phyloP scores from a whole-genome alignment of 1,140 invertebrate genomes.

The Drosophila erecta region DNA sequence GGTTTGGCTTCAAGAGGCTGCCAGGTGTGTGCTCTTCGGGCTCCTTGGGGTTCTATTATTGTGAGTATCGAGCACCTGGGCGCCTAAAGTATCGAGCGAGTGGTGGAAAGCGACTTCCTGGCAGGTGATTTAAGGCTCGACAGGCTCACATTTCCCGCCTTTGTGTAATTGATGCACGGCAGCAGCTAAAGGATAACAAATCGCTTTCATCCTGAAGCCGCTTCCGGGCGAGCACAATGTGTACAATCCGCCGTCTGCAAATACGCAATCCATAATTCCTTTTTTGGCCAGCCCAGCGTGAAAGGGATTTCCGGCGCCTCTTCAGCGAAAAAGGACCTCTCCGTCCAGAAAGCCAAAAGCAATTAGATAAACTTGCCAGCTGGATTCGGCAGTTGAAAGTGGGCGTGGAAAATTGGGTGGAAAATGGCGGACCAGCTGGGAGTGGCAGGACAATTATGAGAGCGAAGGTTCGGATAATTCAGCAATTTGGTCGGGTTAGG shows the following conservation, averaged over 20 bases:
- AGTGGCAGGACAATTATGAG: slow-evolving; percentile 50
- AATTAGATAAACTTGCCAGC: slow-evolving; percentile 75
- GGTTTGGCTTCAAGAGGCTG: slow-evolving; percentile 14
- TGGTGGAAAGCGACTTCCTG: slow-evolving; percentile 45
- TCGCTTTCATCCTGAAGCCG: slow-evolving; percentile 63
- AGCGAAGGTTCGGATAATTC: slow-evolving; percentile 34
- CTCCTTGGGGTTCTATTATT: slow-evolving; percentile 72
- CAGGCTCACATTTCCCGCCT: slow-evolving; percentile 53
- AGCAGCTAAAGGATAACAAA: slow-evolving; percentile 65
- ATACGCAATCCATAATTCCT: slow-evolving; percentile 64
- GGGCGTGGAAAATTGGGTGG: slow-evolving; percentile 15
- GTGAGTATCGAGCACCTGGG: slow-evolving; percentile 66
- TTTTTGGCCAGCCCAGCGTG: slow-evolving; percentile 59
- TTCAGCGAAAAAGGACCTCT: slow-evolving; percentile 7
- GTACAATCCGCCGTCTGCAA: slow-evolving; percentile 18
- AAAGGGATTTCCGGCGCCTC: slow-evolving; percentile 60
- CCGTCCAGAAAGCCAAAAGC: slow-evolving; percentile 69
- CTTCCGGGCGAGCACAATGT: slow-evolving; percentile 35
- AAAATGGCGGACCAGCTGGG: slow-evolving; percentile 39
- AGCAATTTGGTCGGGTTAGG: slow-evolving; percentile 36
- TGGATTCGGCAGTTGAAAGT: slow-evolving; percentile 61
- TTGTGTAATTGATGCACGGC: slow-evolving; percentile 63
- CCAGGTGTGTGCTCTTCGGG: slow-evolving; percentile 58
- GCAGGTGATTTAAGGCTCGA: slow-evolving; percentile 60
- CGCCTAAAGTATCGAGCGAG: no score